phyloP scores from a whole-genome alignment of 2,888 invertebrate genomes.

The Melanchra persicariae region DNA sequence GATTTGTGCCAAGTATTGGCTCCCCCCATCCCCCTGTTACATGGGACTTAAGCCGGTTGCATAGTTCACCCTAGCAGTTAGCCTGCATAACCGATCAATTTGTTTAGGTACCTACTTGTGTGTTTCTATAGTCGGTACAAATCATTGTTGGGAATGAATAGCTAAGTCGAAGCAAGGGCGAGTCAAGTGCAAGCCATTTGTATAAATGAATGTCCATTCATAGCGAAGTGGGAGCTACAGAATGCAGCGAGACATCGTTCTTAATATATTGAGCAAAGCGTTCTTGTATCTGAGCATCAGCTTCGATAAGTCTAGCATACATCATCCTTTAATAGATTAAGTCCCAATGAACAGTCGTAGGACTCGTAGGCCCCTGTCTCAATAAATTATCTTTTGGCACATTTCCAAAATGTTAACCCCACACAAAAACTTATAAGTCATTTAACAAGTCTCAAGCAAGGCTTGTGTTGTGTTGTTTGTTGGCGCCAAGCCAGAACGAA shows the following conservation, averaged over 20 bases:
- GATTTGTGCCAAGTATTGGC: neutral
- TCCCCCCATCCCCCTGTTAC: too few relatives aligned
- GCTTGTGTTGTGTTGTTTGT: conserved; percentile 2
- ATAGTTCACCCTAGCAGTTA: too few relatives aligned
- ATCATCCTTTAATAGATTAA: conserved; percentile 11
- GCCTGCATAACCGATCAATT: too few relatives aligned
- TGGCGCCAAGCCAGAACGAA: conserved; percentile 35
- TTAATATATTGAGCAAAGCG: neutral
- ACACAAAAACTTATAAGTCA: conserved; percentile 31
- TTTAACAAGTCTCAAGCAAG: conserved; percentile 34
- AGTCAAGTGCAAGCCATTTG: conserved; percentile 4
- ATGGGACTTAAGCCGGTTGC: too few relatives aligned
- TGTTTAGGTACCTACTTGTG: too few relatives aligned
- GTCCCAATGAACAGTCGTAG: neutral
- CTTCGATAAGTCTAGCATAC: neutral
- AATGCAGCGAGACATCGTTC: neutral
- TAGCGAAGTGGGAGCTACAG: neutral
- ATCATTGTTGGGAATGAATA: conserved; percentile 5
- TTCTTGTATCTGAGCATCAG: too few relatives aligned
- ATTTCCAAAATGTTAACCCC: conserved; percentile 26
- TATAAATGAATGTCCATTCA: conserved; percentile 5
- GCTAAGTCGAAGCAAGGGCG: neutral
- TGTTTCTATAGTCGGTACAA: neutral
- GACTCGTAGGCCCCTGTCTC: conserved; percentile 2
- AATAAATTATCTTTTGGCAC: conserved; percentile 28